Base-by-base conservation (phyloP, 2,888 invertebrate genomes). In the Alloscopus bannaensis region DNA sequence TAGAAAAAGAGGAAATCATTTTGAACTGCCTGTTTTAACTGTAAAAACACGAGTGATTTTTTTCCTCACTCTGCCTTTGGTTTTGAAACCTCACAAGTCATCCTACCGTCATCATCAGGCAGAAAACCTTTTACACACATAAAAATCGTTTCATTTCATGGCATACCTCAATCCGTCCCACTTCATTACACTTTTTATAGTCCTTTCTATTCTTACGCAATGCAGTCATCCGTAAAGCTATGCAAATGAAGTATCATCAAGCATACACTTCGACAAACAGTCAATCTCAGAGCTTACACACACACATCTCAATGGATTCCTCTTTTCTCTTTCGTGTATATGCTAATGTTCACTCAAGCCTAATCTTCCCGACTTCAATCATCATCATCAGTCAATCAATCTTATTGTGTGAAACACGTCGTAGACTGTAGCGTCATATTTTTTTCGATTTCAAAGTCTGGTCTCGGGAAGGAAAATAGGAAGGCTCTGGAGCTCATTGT, bases 331-430 rank as follows among this genome's bases (percentile, higher is more conserved):
- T 36, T 36, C 28, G 36, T 59, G 24, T 52, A n/a, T 62, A 71
- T 62, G 62, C 62, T 71, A 62, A 71, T 70, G 24, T 40, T 36
- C 59, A 68, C 55, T 70, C 70, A 70, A 70, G 22, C 26, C 60
- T 31, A 70, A 70, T 70, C 47, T 45, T 60, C 55, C 55, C 60
- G 59, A 60, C 55, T 70, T 70, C 70, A 60, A 60, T 70, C 70
- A 70, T 70, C 70, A 60, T 70, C 70, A 70, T 70, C 70, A 55
- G 60, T 70, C 70, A 70, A 70, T 70, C 60, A 70, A 47, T 60
- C 40, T 31, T n/a, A 60, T 70, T 66, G 65, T 45, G 68, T 55
- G 57, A 57, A 57, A 69, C 57, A 26, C 57, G 57, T 2, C 57
- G 24, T 47, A 28, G 20, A 2, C 20, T n/a, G 52, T 52, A 3